Evolutionary conservation across 2,888 invertebrate species (phyloP), one percentile per base, ranked within the genome.

Genomic region (Steromphala cineraria): DNA sequence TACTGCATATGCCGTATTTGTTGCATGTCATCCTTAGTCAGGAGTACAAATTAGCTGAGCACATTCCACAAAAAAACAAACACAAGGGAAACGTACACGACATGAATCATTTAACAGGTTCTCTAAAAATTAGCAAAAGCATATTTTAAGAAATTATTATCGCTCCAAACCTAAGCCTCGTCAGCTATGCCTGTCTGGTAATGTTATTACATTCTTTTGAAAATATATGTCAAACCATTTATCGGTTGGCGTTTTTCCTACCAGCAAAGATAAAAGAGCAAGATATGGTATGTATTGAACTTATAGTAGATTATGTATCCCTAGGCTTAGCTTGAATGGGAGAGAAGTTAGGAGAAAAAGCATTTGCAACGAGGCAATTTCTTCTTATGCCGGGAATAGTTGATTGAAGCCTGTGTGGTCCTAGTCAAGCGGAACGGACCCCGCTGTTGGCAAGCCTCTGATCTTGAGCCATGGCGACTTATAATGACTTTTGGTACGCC

Each of bases 321-420:
- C 71, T 36, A 40, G 71, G 71, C 71, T 36, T 36, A 40, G n/a
- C 4, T 71, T 71, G 40, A 71, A 71, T 71, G 71, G 40, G 40
- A 71, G 36, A 4, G n/a, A 40, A 71, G 36, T 71, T 71, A 36
- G 71, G 19, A 36, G 36, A 71, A 71, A 71, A 71, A 19, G 71
- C 71, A 40, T 71, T 71, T 71, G 36, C 71, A 71, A 28, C 36
- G 13, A 36, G 71, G 36, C 36, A 36, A 56, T 56, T 24, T 17
- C 36, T 71, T 36, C 71, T 71, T 36, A 31, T 36, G 71, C 19
- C 71, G 31, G 28, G 40, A 19, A 40, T 36, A 19, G 36, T 36
- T 71, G 71, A 71, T 71, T 71, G 71, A 71, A 71, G 71, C 71
- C 17, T 71, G 71, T 71, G 71, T 71, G 71, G 71, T 71, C 71